Conservation (phyloP, 2,888 invertebrate species). For the Volucella inanis region DNA sequence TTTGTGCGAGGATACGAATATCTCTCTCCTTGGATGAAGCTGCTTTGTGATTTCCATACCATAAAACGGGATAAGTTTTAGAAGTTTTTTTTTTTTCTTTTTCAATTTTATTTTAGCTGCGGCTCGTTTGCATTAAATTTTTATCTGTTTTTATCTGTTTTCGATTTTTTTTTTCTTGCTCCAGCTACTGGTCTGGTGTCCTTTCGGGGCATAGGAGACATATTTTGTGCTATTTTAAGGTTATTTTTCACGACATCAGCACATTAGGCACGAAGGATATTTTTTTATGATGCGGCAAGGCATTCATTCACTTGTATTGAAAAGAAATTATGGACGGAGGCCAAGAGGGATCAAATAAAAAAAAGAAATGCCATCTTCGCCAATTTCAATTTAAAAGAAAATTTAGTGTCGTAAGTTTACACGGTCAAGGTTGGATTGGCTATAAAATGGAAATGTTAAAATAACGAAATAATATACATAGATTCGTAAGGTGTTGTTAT, state of each 20-base stretch:
- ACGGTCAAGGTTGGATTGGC: too few species aligned
- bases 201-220: constrained; percentile 14
- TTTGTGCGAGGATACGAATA: constrained; percentile 39
- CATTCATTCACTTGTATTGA: constrained; percentile 44
- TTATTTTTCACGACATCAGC: constrained; percentile 52
- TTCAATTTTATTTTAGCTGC: constrained; percentile 3
- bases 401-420: too few species aligned
- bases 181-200: background rate
- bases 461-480: too few species aligned
- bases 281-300: constrained; percentile 44
- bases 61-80: constrained; percentile 70
- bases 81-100: constrained; percentile 29
- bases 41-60: constrained; percentile 72
- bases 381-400: constrained; percentile 25
- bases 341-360: background rate
- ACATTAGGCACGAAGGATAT: constrained; percentile 43
- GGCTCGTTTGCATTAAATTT: constrained; percentile 66
- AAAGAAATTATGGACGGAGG: constrained; percentile 28
- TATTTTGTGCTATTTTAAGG: constrained; percentile 23
- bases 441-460: too few species aligned
- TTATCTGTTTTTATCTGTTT: too few species aligned
- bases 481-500: too few species aligned
- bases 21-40: constrained; percentile 28
- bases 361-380: constrained; percentile 15
- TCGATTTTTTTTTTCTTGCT: too few species aligned